Base-by-base conservation (phyloP, 2,113 vertebrate species). In the Corydoras sp. region DNA sequence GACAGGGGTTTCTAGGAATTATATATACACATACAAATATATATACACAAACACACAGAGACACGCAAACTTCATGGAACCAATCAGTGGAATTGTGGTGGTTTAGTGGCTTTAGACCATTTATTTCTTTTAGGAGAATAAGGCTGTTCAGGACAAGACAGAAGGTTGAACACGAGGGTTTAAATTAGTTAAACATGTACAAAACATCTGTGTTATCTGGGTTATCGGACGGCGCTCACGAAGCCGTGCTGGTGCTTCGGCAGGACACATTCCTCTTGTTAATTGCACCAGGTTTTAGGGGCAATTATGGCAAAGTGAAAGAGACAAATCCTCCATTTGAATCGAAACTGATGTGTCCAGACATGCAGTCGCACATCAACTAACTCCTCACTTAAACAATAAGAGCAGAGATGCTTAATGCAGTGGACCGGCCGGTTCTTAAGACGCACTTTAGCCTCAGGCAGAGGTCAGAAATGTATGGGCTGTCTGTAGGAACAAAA, bases 361-460 rank as follows among this genome's bases (percentile, higher is more conserved):
- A 77, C 79, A 65, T 18, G 79, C 55, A 68, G n/a, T 4, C 29
- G 50, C 53, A 43, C 71, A 53, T 56, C 18, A 18, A 67, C 35
- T 35, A 48, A 35, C 62, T 54, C 72, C 68, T 61, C 13, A 53
- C 51, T 53, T 53, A 53, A 53, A 53, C 10, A 53, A 53, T 53
- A 53, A 50, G 30, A 71, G n/a, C 55, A 73, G 56, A 65, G n/a
- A 48, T 51, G 69, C 69, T 77, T 75, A 77, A 77, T 53, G 61
- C 15, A 55, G 61, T 62, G 50, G 14, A 80, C 50, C 4, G 48
- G 56, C 59, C 18, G 8, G 48, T 24, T 69, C 62, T 76, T 63
- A 69, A 71, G 68, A 67, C 58, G 49, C 56, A 53, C 72, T 71
- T 70, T 71, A 3, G 54, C 76, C 76, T 62, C 3, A 58, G 68